phyloP scores from a whole-genome alignment of 1,140 invertebrate genomes.

The Trichoplusia ni region DNA sequence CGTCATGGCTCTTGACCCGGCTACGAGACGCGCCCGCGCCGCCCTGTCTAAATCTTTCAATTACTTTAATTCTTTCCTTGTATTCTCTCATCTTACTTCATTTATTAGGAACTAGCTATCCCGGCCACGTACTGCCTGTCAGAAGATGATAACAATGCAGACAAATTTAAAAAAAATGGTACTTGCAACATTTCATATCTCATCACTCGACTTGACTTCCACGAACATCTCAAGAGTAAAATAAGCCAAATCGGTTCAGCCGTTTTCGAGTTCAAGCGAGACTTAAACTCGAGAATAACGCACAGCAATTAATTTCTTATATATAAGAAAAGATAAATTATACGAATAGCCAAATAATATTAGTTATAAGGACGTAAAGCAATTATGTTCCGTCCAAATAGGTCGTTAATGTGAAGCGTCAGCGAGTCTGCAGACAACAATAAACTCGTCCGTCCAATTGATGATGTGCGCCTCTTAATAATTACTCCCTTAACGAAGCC shows the following conservation, averaged over 20 bases:
- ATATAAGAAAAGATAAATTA: no score
- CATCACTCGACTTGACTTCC: no score
- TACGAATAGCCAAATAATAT: background rate
- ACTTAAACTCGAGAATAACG: no score
- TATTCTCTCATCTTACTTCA: background rate
- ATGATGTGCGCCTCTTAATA: background rate
- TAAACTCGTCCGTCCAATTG: background rate
- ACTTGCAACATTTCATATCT: no score
- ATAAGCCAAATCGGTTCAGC: no score
- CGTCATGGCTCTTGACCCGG: constrained; percentile 71
- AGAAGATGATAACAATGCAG: background rate
- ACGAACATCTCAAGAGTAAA: no score
- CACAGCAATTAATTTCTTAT: no score
- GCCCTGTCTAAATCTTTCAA: constrained; percentile 25
- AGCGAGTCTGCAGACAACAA: background rate
- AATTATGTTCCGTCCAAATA: background rate
- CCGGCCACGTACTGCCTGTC: background rate
- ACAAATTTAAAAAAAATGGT: no score
- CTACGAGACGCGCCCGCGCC: constrained; percentile 40
- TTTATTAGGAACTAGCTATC: background rate
- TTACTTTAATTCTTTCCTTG: constrained; percentile 14
- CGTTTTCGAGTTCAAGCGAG: no score
- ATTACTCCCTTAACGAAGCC: background rate
- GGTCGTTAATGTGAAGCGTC: background rate
- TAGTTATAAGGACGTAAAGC: background rate